Conservation (phyloP, 2,113 vertebrate species). For the Pteronura brasiliensis region DNA sequence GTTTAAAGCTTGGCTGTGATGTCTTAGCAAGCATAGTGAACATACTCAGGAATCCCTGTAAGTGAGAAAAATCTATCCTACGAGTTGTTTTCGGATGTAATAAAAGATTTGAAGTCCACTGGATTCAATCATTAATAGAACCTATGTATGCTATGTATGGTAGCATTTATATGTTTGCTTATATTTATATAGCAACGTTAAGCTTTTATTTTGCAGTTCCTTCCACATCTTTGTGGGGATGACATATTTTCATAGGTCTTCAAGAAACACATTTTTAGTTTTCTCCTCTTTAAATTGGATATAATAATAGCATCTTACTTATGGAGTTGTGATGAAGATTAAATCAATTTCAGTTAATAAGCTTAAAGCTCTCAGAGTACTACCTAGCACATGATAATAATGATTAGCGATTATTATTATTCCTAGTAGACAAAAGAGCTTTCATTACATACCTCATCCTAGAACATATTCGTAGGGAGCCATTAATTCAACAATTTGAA, state of each 20-base stretch:
- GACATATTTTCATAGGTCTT: neutral
- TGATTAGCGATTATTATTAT: neutral
- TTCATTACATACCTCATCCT: neutral
- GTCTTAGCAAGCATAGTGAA: slow-evolving; percentile 17
- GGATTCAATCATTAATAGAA: neutral
- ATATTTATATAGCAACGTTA: neutral
- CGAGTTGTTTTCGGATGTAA: slow-evolving; percentile 30
- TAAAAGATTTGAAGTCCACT: slow-evolving; percentile 6
- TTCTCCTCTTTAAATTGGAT: neutral
- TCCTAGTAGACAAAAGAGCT: neutral
- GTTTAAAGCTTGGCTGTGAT: slow-evolving; percentile 42
- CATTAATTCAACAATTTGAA: neutral
- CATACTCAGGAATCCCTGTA: slow-evolving; percentile 29
- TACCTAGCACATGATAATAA: neutral
- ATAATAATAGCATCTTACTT: neutral
- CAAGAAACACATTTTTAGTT: slow-evolving; percentile 11
- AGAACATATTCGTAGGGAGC: neutral
- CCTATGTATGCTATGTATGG: neutral
- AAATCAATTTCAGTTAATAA: neutral
- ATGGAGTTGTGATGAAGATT: neutral
- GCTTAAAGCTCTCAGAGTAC: neutral
- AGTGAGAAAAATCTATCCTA: slow-evolving; percentile 20
- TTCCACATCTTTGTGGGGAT: neutral
- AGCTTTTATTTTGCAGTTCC: slow-evolving; percentile 4
- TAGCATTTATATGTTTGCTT: neutral